Evolutionary conservation across 2,888 invertebrate species (phyloP).

Genomic region (Antheraea assamensis): DNA sequence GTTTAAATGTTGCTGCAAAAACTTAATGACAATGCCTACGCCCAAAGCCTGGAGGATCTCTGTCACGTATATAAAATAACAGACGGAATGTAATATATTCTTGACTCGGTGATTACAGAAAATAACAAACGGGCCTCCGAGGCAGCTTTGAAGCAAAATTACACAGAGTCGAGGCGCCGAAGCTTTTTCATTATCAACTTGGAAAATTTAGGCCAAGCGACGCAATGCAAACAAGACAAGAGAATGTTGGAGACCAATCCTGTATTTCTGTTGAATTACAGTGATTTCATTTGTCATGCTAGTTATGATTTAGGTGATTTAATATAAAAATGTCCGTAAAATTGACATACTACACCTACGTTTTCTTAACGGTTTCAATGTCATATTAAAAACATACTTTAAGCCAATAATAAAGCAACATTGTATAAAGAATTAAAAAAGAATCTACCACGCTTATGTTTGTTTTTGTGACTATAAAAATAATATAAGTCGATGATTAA

Average conservation of each 20-base stretch:
- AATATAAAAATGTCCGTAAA: too few relatives aligned
- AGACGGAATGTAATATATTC: slow-evolving; percentile 55
- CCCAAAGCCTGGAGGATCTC: neutral
- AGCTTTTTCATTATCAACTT: slow-evolving; percentile 77
- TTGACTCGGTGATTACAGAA: slow-evolving; percentile 62
- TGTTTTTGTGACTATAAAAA: too few relatives aligned
- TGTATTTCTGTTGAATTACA: slow-evolving; percentile 12
- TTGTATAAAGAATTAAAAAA: too few relatives aligned
- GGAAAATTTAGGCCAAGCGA: slow-evolving; percentile 67
- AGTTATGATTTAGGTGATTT: neutral
- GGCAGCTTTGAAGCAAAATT: slow-evolving; percentile 68
- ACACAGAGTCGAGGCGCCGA: slow-evolving; percentile 54
- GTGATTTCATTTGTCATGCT: neutral
- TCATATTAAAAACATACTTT: too few relatives aligned
- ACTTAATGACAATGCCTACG: neutral
- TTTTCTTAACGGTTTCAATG: too few relatives aligned
- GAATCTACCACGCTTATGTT: too few relatives aligned
- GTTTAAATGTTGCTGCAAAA: slow-evolving; percentile 5
- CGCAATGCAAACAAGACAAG: slow-evolving; percentile 45
- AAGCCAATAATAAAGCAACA: too few relatives aligned
- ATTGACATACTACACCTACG: too few relatives aligned
- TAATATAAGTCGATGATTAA: too few relatives aligned
- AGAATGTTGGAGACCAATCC: slow-evolving; percentile 22
- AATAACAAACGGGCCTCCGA: slow-evolving; percentile 63
- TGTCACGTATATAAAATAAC: slow-evolving; percentile 30